phyloP scores from a whole-genome alignment of 2,888 invertebrate species.

The Mylabris sibirica region DNA sequence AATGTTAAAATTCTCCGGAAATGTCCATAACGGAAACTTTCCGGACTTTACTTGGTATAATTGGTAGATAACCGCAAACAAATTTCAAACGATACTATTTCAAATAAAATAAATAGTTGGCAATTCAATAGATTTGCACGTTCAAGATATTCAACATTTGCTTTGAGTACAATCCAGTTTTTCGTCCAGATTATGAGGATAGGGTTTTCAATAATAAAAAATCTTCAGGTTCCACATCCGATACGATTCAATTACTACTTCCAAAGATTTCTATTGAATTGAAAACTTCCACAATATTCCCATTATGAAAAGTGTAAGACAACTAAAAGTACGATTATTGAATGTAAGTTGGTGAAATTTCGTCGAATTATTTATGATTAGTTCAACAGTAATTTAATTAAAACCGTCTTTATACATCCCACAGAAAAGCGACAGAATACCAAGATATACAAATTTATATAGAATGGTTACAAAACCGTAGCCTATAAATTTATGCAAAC shows the following conservation, averaged over 20 bases:
- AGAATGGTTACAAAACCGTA: background rate
- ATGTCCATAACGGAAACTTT: background rate
- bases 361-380: slow-evolving; percentile 22
- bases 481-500: background rate
- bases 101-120: background rate
- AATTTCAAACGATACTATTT: background rate
- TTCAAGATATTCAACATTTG: background rate
- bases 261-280: slow-evolving; percentile 8
- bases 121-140: background rate
- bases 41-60: background rate
- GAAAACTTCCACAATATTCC: slow-evolving; percentile 17
- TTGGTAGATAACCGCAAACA: background rate
- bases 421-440: slow-evolving; percentile 9
- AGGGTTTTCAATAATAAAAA: slow-evolving; percentile 27
- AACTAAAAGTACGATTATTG: no score
- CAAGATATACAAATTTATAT: background rate
- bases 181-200: slow-evolving; percentile 21
- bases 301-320: slow-evolving; percentile 14
- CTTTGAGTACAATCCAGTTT: background rate
- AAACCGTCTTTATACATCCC: slow-evolving; percentile 19
- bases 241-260: slow-evolving; percentile 23
- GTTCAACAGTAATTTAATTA: slow-evolving; percentile 31
- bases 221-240: slow-evolving; percentile 17
- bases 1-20: background rate
- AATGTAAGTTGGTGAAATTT: background rate